Evolutionary conservation across 1,140 invertebrate genomes (phyloP), one percentile per base, ranked within the genome.

Genomic region (Papilio polytes): DNA sequence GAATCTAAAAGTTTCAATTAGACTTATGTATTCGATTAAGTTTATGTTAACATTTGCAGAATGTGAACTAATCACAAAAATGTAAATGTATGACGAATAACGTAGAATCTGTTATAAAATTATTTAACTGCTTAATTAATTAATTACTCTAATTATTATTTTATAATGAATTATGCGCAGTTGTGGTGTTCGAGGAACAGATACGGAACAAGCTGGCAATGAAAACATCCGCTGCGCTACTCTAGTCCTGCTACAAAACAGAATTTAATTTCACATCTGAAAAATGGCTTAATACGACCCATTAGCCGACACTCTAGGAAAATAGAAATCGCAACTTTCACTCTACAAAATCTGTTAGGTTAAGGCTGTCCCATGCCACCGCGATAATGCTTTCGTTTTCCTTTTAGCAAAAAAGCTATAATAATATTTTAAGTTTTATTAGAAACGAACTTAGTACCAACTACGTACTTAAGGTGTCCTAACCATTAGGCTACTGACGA

Each of bases 141-240:
- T 41, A 41, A 70, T 70, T 70, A 70, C 26, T 70, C 12, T 70
- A 70, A 70, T 70, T 26, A 70, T 70, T 70, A 31, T 18, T 70
- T 70, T 70, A 15, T 31, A 70, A 89, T 90, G 84, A 88, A 80
- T 81, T 86, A 82, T 80, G 51, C 83, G 63, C 26, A 6, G 1
- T 12, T 26, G 26, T 31, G 63, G 4, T 31, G 13, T 31, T 26
- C 4, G 63, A 6, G 26, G 26, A 26, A n/a, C 18, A n/a, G 59
- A 7, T 12, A 12, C 9, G 22, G 10, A 26, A 22, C 1, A 13
- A 3, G 26, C 8, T 20, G 26, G 63, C 3, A 70, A 70, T 66
- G 59, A 36, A 70, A 70, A 70, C 63, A 70, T 31, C 63, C 63
- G 63, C 26, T 4, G 63, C 63, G 4, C 6, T 70, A 12, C 22